Evolutionary conservation across 1,140 invertebrate genomes (phyloP).

Genomic region (Ladona fulva): DNA sequence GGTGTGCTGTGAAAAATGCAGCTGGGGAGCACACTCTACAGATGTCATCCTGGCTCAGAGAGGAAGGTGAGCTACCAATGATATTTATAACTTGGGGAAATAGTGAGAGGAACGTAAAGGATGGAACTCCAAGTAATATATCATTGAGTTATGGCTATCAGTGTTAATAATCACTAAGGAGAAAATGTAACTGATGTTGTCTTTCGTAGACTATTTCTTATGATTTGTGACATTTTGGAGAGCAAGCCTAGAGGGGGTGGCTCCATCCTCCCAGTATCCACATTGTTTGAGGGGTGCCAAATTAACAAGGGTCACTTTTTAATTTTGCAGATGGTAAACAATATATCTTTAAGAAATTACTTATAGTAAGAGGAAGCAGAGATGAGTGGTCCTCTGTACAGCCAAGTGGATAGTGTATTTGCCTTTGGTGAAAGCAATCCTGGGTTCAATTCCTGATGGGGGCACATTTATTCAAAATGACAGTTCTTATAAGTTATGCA

Average conservation of each 20-base stretch:
- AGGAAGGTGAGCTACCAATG: constrained; percentile 31
- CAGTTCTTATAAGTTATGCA: too few relatives aligned
- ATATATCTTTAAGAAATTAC: too few relatives aligned
- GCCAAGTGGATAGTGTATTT: too few relatives aligned
- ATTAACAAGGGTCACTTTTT: too few relatives aligned
- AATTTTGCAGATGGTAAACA: too few relatives aligned
- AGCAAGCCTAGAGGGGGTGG: background rate
- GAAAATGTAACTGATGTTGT: background rate
- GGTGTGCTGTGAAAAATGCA: constrained; percentile 46
- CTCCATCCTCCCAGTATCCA: too few relatives aligned
- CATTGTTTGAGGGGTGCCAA: too few relatives aligned
- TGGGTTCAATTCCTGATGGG: too few relatives aligned
- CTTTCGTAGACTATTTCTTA: background rate
- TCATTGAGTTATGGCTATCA: background rate
- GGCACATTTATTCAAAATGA: too few relatives aligned
- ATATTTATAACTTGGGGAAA: background rate
- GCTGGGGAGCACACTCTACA: constrained; percentile 37
- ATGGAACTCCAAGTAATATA: background rate
- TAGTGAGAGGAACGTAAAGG: background rate
- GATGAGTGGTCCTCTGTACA: too few relatives aligned
- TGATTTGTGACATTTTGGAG: background rate
- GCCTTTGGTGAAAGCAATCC: too few relatives aligned
- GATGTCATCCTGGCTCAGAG: constrained; percentile 35
- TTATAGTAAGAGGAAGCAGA: too few relatives aligned
- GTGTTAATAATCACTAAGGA: background rate